Percentiles rank a stretch among this genome's conserved stretches.
Evolutionary conservation across 2,113 vertebrate species (phyloP).

Genomic region (Acrocephalus arundinaceus): DNA sequence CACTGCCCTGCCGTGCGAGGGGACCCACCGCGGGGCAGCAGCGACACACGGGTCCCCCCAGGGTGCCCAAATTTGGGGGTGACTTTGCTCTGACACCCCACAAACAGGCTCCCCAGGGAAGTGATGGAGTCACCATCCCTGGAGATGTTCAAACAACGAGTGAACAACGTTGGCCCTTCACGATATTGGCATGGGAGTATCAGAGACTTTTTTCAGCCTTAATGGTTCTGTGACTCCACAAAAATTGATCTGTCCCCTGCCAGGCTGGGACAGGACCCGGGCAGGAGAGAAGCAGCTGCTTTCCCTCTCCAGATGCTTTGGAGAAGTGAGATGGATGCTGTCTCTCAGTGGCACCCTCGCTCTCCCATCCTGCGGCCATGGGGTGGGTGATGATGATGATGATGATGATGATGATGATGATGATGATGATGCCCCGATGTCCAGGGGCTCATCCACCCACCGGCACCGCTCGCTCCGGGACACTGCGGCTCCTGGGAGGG

Average conservation of each 20-base stretch:
- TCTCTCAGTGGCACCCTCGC: fast-evolving
- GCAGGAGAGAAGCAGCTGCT: background rate
- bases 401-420: background rate
- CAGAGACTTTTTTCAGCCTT: background rate
- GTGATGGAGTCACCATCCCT: background rate
- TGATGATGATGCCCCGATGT: fast-evolving
- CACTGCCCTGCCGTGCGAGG: fast-evolving
- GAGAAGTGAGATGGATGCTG: fast-evolving
- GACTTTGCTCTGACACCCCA: background rate
- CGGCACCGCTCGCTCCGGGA: fast-evolving
- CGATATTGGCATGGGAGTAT: fast-evolving
- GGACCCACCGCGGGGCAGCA: background rate
- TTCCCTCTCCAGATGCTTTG: background rate
- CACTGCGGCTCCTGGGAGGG: background rate
- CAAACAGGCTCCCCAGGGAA: background rate
- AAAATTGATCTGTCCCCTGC: fast-evolving
- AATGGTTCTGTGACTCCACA: background rate
- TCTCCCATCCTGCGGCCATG: fast-evolving
- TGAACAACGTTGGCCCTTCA: too few relatives aligned
- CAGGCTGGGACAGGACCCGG: background rate
- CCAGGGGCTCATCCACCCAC: background rate
- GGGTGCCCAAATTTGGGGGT: background rate
- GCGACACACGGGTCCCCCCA: background rate
- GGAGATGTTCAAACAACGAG: background rate
- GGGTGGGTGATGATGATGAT: background rate